Conservation (phyloP, 2,888 invertebrate genomes). For the Drosophila nigritarsus region DNA sequence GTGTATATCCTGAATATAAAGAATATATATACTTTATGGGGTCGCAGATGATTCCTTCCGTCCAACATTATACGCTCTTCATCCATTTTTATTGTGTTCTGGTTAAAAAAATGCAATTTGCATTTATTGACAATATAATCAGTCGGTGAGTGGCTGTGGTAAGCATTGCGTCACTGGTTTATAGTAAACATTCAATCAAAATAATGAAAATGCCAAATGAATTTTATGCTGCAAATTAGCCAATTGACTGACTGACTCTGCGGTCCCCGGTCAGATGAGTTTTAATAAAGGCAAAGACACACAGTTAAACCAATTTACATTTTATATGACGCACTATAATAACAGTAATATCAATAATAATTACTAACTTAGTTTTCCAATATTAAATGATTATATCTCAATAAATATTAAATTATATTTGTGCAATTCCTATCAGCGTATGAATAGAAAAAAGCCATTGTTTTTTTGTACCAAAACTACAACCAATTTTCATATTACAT, state of each 20-base stretch:
- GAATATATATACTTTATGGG: background rate
- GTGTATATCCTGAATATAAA: background rate
- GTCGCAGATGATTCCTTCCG: background rate
- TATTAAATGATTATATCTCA: background rate
- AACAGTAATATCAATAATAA: constrained; percentile 17
- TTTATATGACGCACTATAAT: constrained; percentile 12
- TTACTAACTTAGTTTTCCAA: constrained; percentile 16
- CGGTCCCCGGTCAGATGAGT: constrained; percentile 27
- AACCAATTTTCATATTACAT: background rate
- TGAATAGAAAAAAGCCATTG: rapidly evolving
- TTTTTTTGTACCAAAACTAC: background rate
- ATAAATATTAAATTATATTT: background rate
- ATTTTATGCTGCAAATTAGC: constrained; percentile 53
- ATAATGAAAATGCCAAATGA: constrained; percentile 55
- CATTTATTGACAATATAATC: constrained; percentile 64
- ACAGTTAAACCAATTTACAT: constrained; percentile 35
- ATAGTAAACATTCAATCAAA: constrained; percentile 69
- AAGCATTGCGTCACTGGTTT: constrained; percentile 1
- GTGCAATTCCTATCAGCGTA: background rate
- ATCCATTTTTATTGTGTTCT: background rate
- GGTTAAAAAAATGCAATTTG: constrained; percentile 55
- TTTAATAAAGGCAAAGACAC: constrained; percentile 17
- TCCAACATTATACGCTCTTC: background rate
- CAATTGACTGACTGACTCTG: constrained; percentile 61
- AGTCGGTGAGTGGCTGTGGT: constrained; percentile 32